Evolutionary conservation across 2,797 vertebrate genomes (phyloP).

Genomic region (Galagoides demidoff): DNA sequence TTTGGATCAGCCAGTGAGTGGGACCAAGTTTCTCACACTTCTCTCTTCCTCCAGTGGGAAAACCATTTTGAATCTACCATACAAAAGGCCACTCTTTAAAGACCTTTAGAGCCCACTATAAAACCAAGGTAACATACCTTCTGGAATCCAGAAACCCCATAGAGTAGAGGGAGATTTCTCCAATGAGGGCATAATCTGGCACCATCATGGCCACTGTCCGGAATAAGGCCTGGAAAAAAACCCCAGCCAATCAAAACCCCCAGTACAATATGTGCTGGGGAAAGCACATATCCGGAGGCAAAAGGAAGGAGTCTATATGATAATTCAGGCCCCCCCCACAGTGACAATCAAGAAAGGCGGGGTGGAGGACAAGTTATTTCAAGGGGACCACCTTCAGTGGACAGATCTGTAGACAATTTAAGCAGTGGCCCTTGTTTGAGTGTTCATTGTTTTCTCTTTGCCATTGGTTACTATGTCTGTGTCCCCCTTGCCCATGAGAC

Average conservation of each 20-base stretch:
- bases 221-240: slow-evolving; percentile 92
- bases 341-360: background rate
- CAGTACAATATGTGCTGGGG: background rate
- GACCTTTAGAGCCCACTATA: background rate
- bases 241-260: background rate
- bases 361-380: background rate
- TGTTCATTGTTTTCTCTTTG: background rate
- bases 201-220: slow-evolving; percentile 98
- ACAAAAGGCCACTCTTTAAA: background rate
- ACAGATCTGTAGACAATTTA: background rate
- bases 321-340: background rate
- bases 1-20: background rate
- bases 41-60: background rate
- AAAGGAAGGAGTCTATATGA: background rate
- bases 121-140: slow-evolving; percentile 87
- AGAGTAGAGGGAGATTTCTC: slow-evolving; percentile 97
- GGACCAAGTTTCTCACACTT: slow-evolving; percentile 10
- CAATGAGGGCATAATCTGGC: slow-evolving; percentile 96
- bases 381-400: background rate
- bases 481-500: background rate
- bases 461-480: background rate
- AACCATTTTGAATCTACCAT: background rate
- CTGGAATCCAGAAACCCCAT: slow-evolving; percentile 97
- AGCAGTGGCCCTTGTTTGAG: background rate
- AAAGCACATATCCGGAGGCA: background rate